Conservation (phyloP, 1,140 invertebrate genomes). For the Bilobella aurantiaca region DNA sequence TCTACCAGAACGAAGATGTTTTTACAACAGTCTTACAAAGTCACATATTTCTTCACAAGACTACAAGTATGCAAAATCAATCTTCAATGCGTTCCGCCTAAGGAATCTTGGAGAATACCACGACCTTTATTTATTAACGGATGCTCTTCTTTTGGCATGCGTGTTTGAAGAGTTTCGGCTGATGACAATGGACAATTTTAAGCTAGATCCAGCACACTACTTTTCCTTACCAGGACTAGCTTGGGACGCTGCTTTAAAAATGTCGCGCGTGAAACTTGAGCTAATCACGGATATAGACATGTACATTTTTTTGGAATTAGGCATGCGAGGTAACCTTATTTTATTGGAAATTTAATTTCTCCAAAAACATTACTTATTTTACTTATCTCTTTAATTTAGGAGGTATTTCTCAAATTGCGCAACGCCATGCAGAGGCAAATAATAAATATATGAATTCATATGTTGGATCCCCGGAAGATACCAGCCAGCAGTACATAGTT, state of each 20-base stretch:
- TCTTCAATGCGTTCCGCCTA: constrained; percentile 35
- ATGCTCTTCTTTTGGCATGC: constrained; percentile 31
- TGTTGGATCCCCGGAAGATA: not conserved
- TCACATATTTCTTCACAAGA: constrained; percentile 17
- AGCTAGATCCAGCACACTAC: constrained; percentile 36
- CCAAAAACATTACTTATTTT: not conserved
- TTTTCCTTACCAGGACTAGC: constrained; percentile 35
- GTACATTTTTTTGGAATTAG: constrained; percentile 35
- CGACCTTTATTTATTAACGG: constrained; percentile 35
- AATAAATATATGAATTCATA: constrained; percentile 33
- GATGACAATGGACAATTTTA: constrained; percentile 13
- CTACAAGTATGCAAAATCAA: constrained; percentile 33
- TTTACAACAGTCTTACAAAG: constrained; percentile 20
- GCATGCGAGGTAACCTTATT: constrained; percentile 1
- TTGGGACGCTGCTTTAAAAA: constrained; percentile 35
- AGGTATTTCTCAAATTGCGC: constrained; percentile 30
- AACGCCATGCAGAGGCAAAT: constrained; percentile 11
- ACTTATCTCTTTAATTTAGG: no score
- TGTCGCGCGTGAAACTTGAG: constrained; percentile 26
- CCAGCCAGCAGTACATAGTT: constrained; percentile 4
- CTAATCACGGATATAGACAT: constrained; percentile 34
- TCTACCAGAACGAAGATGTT: constrained; percentile 23
- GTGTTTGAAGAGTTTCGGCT: constrained; percentile 37
- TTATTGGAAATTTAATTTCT: not conserved
- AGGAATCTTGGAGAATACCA: constrained; percentile 35